Conservation (phyloP, 2,797 vertebrate genomes). For the Poliocrania exsul region DNA sequence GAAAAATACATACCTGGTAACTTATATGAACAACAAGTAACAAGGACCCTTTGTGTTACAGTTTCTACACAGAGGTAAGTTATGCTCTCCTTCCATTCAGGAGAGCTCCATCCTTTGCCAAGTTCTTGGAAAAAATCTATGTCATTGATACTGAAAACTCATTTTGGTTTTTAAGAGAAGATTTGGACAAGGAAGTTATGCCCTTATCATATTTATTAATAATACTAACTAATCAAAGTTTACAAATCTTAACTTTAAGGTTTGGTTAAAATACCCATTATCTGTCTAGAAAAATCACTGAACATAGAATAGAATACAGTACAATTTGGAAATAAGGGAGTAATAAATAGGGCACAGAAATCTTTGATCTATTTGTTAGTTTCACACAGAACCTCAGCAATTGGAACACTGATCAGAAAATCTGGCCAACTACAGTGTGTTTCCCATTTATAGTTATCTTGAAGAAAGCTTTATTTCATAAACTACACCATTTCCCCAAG, state of each 20-base stretch:
- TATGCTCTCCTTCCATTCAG: neutral
- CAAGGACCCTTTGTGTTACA: neutral
- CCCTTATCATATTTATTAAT: neutral
- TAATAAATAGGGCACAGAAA: neutral
- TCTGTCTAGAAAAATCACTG: neutral
- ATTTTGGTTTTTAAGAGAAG: neutral
- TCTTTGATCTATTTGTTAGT: neutral
- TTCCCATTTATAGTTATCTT: neutral
- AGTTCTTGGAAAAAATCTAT: neutral
- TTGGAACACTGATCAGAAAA: neutral
- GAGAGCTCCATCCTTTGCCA: neutral
- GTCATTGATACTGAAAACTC: neutral
- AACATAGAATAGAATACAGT: neutral
- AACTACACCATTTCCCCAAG: neutral
- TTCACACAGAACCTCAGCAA: neutral
- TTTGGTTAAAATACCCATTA: neutral
- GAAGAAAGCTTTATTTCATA: neutral
- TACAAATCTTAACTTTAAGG: neutral
- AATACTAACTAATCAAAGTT: neutral
- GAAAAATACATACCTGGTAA: neutral
- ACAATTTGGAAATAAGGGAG: neutral
- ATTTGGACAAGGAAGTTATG: neutral
- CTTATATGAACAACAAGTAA: neutral
- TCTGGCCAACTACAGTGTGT: neutral
- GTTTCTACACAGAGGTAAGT: neutral